Evolutionary conservation across 2,888 invertebrate genomes (phyloP).

Genomic region (Siphonodentalium dalli): DNA sequence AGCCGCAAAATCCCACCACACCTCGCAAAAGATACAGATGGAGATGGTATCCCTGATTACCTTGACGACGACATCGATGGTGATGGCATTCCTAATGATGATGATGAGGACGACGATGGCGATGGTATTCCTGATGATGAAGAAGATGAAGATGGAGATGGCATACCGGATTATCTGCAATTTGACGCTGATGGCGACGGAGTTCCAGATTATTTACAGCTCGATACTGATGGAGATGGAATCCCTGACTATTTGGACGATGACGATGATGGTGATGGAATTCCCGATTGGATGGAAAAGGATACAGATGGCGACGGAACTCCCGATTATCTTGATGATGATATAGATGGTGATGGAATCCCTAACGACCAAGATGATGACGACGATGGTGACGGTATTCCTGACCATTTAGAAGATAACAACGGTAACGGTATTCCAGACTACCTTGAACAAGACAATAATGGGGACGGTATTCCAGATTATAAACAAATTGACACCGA

Average conservation of each 20-base stretch:
- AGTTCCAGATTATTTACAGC: conserved; percentile 36
- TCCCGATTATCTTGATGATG: conserved; percentile 30
- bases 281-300: conserved; percentile 37
- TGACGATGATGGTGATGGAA: conserved; percentile 45
- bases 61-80: conserved; percentile 52
- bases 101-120: conserved; percentile 41
- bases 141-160: conserved; percentile 39
- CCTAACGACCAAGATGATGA: conserved; percentile 41
- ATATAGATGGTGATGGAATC: conserved; percentile 50
- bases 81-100: conserved; percentile 52
- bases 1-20: conserved; percentile 34
- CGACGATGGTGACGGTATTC: conserved; percentile 48
- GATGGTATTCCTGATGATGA: conserved; percentile 50
- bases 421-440: conserved; percentile 39
- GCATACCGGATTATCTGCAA: conserved; percentile 37
- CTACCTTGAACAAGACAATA: conserved; percentile 37
- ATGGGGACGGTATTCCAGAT: conserved; percentile 51
- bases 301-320: conserved; percentile 36
- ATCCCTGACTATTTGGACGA: conserved; percentile 48
- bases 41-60: conserved; percentile 41
- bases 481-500: conserved; percentile 45
- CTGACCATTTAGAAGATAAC: conserved; percentile 33
- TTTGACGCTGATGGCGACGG: conserved; percentile 44
- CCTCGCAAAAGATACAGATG: conserved; percentile 29
- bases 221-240: conserved; percentile 52